Percentiles rank a stretch among this genome's conserved stretches.
These are phyloP conservation scores for Pan troglodytes DNA, from an alignment of 2,113 vertebrate species.

Conservation along the genomic window NHGRI_mPanTro3-v2.1_pri NC_072403.2:94026501-94027000, in stretches of 20 bases:
- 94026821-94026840: background rate
- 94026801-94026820: background rate
- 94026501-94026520: background rate
- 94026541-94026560: background rate
- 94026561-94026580: background rate
- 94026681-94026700: background rate
- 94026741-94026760: background rate
- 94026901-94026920: background rate
- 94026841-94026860: background rate
- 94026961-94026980: background rate
- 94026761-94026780: background rate
- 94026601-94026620: background rate
- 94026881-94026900: background rate
- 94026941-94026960: background rate
- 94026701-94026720: background rate
- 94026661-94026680: background rate
- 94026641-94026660: background rate
- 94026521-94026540: background rate
- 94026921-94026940: background rate
- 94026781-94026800: background rate
- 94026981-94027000: background rate
- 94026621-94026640: background rate
- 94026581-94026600: rapidly evolving
- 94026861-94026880: background rate
- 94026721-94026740: background rate